Evolutionary conservation across 2,797 vertebrate genomes (phyloP).

Genomic region (Alfaro cultratus): DNA sequence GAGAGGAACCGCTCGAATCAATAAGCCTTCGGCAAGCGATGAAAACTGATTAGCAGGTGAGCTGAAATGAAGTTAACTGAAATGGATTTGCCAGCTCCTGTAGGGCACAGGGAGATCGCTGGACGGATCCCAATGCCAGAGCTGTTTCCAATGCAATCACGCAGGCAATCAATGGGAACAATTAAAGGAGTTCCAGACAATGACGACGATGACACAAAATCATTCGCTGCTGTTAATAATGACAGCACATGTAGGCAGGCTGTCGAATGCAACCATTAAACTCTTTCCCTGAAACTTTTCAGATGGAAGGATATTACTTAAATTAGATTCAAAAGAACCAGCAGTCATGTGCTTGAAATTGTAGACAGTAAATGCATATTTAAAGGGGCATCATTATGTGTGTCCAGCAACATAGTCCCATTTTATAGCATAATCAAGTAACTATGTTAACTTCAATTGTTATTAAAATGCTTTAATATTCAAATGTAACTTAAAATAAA

Average conservation of each 20-base stretch:
- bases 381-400: no score
- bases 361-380: slow-evolving; percentile 2
- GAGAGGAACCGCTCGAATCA: slow-evolving; percentile 46
- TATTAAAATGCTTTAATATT: no score
- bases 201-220: slow-evolving; percentile 52
- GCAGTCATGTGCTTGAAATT: not conserved
- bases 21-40: slow-evolving; percentile 48
- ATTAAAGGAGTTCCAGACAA: slow-evolving; percentile 59
- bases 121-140: slow-evolving; percentile 33
- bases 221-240: slow-evolving; percentile 30
- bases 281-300: slow-evolving; percentile 1
- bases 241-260: slow-evolving; percentile 14
- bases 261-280: not conserved
- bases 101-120: slow-evolving; percentile 21
- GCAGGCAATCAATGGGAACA: slow-evolving; percentile 55
- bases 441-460: no score
- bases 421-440: no score
- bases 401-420: no score
- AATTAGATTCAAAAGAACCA: not conserved
- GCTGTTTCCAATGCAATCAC: slow-evolving; percentile 54
- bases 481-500: no score
- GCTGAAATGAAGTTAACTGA: slow-evolving; percentile 52
- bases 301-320: not conserved
- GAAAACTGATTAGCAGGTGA: slow-evolving; percentile 62
- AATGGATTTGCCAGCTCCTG: slow-evolving; percentile 56